Conservation (phyloP, 2,888 invertebrate genomes). For the Leptinotarsa tumamoca region DNA sequence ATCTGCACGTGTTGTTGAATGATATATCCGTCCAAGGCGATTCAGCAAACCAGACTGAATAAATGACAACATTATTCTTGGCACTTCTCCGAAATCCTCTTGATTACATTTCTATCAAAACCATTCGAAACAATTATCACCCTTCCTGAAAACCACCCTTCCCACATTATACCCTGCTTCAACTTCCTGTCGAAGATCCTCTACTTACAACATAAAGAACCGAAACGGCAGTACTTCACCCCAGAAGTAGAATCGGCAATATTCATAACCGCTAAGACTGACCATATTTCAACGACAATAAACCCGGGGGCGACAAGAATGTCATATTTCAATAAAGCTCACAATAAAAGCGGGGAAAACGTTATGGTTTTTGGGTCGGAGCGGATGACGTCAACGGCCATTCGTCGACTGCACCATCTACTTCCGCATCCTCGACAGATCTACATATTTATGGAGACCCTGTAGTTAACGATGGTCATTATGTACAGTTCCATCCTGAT, state of each 20-base stretch:
- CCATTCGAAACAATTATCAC: not conserved
- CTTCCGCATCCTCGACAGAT: constrained; percentile 49
- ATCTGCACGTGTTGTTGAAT: no score
- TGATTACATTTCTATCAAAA: no score
- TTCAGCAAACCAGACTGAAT: no score
- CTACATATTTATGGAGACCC: constrained; percentile 54
- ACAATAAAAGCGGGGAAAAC: constrained; percentile 37
- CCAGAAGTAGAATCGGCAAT: constrained; percentile 2
- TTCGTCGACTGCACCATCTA: constrained; percentile 16
- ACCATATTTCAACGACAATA: constrained; percentile 41
- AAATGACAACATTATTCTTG: no score
- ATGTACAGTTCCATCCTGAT: constrained; percentile 44
- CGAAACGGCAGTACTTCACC: not conserved
- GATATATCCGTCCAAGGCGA: no score
- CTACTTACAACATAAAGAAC: not conserved
- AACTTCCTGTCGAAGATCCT: not conserved
- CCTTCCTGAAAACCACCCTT: not conserved
- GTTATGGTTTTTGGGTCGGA: constrained; percentile 21
- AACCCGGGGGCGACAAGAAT: constrained; percentile 32
- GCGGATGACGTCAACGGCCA: constrained; percentile 14
- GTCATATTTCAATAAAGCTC: constrained; percentile 38
- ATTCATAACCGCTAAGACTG: constrained; percentile 22
- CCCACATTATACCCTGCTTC: not conserved
- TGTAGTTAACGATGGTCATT: constrained; percentile 51
- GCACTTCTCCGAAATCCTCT: no score